Evolutionary conservation across 1,140 invertebrate genomes (phyloP).

Genomic region (Apis mellifera): DNA sequence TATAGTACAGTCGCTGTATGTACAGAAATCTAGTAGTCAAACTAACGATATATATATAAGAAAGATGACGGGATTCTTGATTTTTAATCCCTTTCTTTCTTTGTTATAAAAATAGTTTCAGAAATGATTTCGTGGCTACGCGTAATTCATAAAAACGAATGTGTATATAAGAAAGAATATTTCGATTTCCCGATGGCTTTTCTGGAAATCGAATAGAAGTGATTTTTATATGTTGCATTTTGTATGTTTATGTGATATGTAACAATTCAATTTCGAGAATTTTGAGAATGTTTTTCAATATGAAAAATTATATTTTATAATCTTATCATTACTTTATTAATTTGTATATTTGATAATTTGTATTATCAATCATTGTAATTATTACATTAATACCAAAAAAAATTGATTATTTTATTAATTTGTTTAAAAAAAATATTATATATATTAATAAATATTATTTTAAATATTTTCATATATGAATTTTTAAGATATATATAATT

Average conservation of each 20-base stretch:
- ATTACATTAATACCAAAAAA: too few relatives aligned
- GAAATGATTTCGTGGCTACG: conserved; percentile 35
- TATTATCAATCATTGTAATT: too few relatives aligned
- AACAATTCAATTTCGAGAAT: neutral
- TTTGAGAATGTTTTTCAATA: too few relatives aligned
- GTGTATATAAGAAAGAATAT: conserved; percentile 3
- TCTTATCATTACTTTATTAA: too few relatives aligned
- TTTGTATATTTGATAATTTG: too few relatives aligned
- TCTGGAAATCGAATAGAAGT: neutral
- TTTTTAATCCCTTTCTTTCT: conserved; percentile 18
- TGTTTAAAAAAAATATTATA: too few relatives aligned
- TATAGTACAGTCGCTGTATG: conserved; percentile 55
- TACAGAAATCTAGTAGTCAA: conserved; percentile 49
- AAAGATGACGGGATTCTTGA: neutral
- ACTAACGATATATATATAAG: neutral
- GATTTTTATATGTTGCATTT: neutral
- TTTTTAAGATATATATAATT: neutral
- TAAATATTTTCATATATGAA: too few relatives aligned
- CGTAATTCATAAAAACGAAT: conserved; percentile 44
- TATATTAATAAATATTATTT: too few relatives aligned
- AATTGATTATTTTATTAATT: too few relatives aligned
- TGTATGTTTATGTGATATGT: neutral
- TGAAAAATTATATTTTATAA: too few relatives aligned
- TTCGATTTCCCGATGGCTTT: neutral
- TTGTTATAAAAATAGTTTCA: conserved; percentile 72